phyloP scores from a whole-genome alignment of 2,113 vertebrate genomes.

The Hyperoodon ampullatus region DNA sequence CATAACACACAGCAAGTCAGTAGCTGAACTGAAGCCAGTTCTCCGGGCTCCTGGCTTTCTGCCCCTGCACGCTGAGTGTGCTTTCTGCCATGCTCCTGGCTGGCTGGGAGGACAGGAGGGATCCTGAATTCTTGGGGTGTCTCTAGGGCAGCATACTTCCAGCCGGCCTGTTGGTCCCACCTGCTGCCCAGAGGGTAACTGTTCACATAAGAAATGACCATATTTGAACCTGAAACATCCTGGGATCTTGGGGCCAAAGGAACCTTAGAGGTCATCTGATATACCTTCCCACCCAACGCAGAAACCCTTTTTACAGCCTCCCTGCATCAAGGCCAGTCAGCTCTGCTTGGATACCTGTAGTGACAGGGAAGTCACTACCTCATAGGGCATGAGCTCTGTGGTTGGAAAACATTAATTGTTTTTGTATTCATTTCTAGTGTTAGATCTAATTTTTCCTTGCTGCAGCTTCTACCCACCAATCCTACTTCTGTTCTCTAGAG shows the following conservation, averaged over 20 bases:
- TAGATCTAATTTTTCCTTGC: neutral
- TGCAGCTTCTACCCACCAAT: neutral
- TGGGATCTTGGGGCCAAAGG: neutral
- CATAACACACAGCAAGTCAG: neutral
- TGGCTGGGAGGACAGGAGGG: neutral
- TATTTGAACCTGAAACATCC: neutral
- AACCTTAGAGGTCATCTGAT: neutral
- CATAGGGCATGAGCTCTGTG: neutral
- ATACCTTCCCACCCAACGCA: neutral
- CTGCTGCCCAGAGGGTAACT: neutral
- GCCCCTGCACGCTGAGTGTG: neutral
- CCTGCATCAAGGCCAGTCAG: neutral
- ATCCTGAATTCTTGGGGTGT: neutral
- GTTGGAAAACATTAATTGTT: neutral
- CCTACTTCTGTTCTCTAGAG: neutral
- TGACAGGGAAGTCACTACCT: neutral
- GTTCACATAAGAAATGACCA: neutral
- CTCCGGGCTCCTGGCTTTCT: neutral
- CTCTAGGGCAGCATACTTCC: neutral
- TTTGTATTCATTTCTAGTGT: neutral
- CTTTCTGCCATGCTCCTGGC: neutral
- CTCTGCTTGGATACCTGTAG: neutral
- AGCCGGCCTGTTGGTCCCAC: neutral
- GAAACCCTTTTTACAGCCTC: neutral
- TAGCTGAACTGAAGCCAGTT: neutral